These are phyloP conservation scores for Pluvialis apricaria DNA, from an alignment of 2,113 vertebrate genomes.

Conservation along the genomic window DNA sequence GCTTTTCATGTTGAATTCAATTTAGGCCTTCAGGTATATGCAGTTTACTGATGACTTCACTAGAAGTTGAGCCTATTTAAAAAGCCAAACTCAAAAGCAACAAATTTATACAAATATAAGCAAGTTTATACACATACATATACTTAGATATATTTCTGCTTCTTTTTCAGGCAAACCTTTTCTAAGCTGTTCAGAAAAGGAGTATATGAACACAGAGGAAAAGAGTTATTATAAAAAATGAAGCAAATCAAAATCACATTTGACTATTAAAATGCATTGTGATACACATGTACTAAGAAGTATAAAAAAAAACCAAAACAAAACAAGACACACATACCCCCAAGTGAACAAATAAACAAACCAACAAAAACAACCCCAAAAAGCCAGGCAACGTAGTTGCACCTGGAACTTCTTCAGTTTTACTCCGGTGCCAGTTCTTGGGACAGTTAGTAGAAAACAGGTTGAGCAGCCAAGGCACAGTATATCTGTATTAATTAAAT, in stretches of 20 bases:
- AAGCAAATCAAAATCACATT: not conserved
- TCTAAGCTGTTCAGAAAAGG: not conserved
- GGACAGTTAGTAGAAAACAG: not conserved
- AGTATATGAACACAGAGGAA: not conserved
- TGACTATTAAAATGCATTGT: not conserved
- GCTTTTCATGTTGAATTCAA: not conserved
- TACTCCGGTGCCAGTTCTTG: not conserved
- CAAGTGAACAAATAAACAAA: not conserved
- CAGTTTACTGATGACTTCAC: not conserved
- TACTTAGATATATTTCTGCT: not conserved
- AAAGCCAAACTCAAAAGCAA: not conserved
- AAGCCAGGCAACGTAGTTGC: not conserved
- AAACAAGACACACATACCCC: not conserved
- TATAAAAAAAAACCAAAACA: not conserved
- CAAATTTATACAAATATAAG: not conserved
- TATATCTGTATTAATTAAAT: not conserved
- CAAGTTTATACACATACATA: not conserved
- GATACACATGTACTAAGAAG: fast-evolving
- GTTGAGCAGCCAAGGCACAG: not conserved
- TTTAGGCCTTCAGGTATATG: not conserved
- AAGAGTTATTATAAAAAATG: not conserved
- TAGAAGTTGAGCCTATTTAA: not conserved
- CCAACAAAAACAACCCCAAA: fast-evolving
- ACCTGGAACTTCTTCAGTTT: not conserved
- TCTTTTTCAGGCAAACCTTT: not conserved